These are phyloP conservation scores for Cyrtodaria siliqua DNA, from an alignment of 2,888 invertebrate species.

Conservation along the genomic window DNA sequence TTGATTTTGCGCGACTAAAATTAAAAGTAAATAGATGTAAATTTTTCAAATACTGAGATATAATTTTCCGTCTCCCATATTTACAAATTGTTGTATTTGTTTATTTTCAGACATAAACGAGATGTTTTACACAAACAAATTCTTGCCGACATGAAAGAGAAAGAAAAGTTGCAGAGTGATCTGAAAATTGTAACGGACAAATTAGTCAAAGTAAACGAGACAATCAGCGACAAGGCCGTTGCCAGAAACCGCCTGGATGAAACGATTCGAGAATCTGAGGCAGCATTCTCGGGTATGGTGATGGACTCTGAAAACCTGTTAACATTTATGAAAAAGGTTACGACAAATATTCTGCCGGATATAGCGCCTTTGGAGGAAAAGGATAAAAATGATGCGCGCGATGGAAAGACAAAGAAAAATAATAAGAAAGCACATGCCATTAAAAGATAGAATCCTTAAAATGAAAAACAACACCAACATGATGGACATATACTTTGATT, in stretches of 20 bases:
- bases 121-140: constrained; percentile 51
- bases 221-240: constrained; percentile 49
- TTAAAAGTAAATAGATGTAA: too few species aligned
- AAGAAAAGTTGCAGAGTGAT: constrained; percentile 58
- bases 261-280: constrained; percentile 49
- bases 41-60: too few species aligned
- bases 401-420: constrained; percentile 38
- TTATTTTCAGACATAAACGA: constrained; percentile 48
- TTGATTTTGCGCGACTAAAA: too few species aligned
- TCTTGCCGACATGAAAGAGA: constrained; percentile 45
- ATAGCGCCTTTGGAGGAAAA: constrained; percentile 18
- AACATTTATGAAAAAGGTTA: constrained; percentile 54
- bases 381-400: constrained; percentile 4
- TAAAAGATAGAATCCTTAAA: constrained; percentile 42
- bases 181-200: constrained; percentile 42
- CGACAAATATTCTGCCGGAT: constrained; percentile 41
- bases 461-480: too few species aligned
- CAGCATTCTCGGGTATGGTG: constrained; percentile 46
- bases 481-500: too few species aligned
- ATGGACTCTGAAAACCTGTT: constrained; percentile 51
- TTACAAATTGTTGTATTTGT: too few species aligned
- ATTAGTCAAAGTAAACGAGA: constrained; percentile 53
- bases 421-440: constrained; percentile 19
- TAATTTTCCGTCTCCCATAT: too few species aligned
- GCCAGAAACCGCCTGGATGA: constrained; percentile 48